phyloP scores from a whole-genome alignment of 2,888 invertebrate genomes.

The Meiosimyza decipiens region DNA sequence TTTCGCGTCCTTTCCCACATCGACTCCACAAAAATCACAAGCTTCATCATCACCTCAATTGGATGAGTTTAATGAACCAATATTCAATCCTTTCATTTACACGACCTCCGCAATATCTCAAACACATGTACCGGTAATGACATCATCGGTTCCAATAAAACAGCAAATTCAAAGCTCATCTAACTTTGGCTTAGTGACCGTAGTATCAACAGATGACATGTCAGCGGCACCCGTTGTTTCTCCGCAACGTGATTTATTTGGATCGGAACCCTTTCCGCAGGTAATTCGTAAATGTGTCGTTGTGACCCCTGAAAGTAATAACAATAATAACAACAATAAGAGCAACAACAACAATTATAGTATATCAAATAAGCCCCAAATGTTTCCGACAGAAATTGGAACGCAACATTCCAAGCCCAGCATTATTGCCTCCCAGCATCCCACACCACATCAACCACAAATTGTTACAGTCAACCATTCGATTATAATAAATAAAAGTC shows the following conservation, averaged over 20 bases:
- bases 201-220: constrained; percentile 44
- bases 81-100: constrained; percentile 64
- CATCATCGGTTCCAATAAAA: constrained; percentile 4
- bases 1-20: constrained; percentile 37
- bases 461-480: constrained; percentile 66
- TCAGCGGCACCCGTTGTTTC: not conserved
- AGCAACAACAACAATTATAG: constrained; percentile 41
- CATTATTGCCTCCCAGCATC: constrained; percentile 33
- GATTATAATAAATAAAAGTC: constrained; percentile 65
- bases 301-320: constrained; percentile 47
- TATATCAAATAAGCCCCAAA: too few relatives aligned
- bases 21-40: constrained; percentile 39
- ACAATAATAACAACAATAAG: constrained; percentile 39
- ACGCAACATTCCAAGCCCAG: constrained; percentile 38
- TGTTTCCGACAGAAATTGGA: too few relatives aligned
- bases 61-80: constrained; percentile 65
- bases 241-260: constrained; percentile 60
- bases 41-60: constrained; percentile 46
- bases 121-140: constrained; percentile 30
- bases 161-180: constrained; percentile 53
- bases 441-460: constrained; percentile 46
- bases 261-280: constrained; percentile 66
- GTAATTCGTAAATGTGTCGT: constrained; percentile 60
- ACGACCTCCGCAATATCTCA: constrained; percentile 24
- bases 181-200: constrained; percentile 56